These are phyloP conservation scores for Pollenia labialis DNA, from an alignment of 2,888 invertebrate species.

Conservation along the genomic window DNA sequence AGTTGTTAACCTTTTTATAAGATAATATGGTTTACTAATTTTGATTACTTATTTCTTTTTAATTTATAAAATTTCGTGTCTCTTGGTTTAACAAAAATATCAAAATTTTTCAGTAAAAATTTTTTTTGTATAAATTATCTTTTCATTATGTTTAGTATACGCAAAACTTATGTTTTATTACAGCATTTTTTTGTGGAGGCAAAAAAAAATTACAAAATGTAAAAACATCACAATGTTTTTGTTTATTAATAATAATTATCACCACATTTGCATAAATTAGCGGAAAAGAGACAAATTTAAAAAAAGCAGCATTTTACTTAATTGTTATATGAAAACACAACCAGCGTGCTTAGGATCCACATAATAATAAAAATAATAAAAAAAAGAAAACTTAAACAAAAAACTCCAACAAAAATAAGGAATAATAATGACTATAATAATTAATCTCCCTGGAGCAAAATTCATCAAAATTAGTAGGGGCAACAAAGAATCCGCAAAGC, in stretches of 20 bases:
- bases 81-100: neutral
- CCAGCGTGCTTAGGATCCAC: conserved; percentile 33
- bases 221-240: conserved; percentile 16
- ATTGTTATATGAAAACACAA: conserved; percentile 31
- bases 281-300: conserved; percentile 27
- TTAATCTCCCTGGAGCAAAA: conserved; percentile 67
- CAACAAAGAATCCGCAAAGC: neutral
- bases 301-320: conserved; percentile 19
- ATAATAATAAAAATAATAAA: conserved; percentile 44
- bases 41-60: too few relatives aligned
- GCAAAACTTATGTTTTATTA: conserved; percentile 25
- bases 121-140: conserved; percentile 7
- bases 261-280: conserved; percentile 72
- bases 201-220: neutral
- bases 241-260: conserved; percentile 67
- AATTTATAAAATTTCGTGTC: too few relatives aligned
- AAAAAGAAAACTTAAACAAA: neutral
- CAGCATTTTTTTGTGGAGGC: conserved; percentile 40
- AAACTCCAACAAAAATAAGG: conserved; percentile 49
- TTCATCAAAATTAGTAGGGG: conserved; percentile 63
- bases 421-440: conserved; percentile 70
- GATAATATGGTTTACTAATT: too few relatives aligned
- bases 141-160: conserved; percentile 1
- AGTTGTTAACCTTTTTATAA: too few relatives aligned
- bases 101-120: neutral